A percentile compares a stretch with the other conserved stretches of the same genome.
Conservation (phyloP, 1,140 invertebrate genomes). For the Drosophila pandora region DNA sequence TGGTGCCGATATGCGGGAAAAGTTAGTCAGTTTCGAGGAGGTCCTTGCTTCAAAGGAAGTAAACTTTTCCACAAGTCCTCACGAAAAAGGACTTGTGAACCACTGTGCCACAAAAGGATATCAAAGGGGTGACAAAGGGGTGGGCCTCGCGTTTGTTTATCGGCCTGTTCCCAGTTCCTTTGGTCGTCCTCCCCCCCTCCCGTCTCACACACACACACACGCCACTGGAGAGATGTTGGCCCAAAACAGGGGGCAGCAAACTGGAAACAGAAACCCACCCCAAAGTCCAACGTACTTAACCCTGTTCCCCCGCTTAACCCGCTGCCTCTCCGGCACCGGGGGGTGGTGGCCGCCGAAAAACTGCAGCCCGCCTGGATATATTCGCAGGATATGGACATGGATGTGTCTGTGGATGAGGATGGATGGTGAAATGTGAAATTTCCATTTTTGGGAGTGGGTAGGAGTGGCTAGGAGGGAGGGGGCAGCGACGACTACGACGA, state of each 20-base stretch:
- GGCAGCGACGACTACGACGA: constrained; percentile 2
- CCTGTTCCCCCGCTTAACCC: constrained; percentile 26
- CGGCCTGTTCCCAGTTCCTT: constrained; percentile 40
- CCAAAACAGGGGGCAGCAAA: constrained; percentile 6
- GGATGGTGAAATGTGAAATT: constrained; percentile 35
- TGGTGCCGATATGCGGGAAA: background rate
- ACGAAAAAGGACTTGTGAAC: background rate
- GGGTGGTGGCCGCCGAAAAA: constrained; percentile 46
- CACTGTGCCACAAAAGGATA: background rate
- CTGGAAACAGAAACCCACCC: constrained; percentile 25
- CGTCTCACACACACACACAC: constrained; percentile 14
- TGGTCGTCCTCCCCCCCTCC: constrained; percentile 17
- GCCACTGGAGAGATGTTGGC: constrained; percentile 36
- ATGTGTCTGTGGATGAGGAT: constrained; percentile 8
- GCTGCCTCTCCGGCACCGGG: background rate
- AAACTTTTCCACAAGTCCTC: no score
- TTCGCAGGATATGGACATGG: constrained; percentile 16
- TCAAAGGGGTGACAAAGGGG: constrained; percentile 26
- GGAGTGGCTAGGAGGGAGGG: background rate
- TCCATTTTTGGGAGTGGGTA: constrained; percentile 12
- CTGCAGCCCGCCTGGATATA: constrained; percentile 46
- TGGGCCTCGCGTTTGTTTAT: constrained; percentile 46
- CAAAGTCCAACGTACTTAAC: constrained; percentile 14
- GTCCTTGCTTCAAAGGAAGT: no score
- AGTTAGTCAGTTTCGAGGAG: background rate